Evolutionary conservation across 2,113 vertebrate species (phyloP), one percentile per base, ranked within the genome.

Genomic region (Bufo gargarizans): DNA sequence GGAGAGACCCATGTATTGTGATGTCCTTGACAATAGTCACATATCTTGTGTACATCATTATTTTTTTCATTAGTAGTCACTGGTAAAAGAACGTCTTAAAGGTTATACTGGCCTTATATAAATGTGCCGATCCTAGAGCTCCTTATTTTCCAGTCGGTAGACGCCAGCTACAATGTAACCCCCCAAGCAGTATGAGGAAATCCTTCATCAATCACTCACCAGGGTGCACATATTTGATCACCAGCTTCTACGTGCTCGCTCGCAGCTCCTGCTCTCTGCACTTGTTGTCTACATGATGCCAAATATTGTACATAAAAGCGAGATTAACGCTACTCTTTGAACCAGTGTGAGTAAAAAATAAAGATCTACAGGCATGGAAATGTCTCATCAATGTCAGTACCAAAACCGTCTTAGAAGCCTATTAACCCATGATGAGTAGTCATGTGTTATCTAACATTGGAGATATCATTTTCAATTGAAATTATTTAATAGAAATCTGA

Each of bases 171-270:
- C 91, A 55, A 43, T 81, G 74, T 67, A 84, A 82, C 80, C 86
- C 90, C 91, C 82, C 82, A 67, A 85, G 85, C 58, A 89, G 53
- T 74, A 55, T 90, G 33, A 50, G 77, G 91, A 87, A 69, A 87
- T 82, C 53, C 53, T 33, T 63, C 20, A 82, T 53, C 82, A n/a
- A 55, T 84, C 63, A 56, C 50, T 84, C 65, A 84, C 20, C 61
- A 55, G 13, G 17, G 56, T n/a, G 59, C 59, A 82, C 59, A 65
- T 71, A 71, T 84, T 84, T 71, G 65, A 56, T 84, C 83, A 74
- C 10, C 22, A 33, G 22, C 22, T 7, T 19, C n/a, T 85, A 72
- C 53, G 65, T 72, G 83, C 83, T 53, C 3, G 43, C 22, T 43
- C 13, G 43, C 83, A 74, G 83, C 83, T 74, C 22, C n/a, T 45